These are phyloP conservation scores for Pyrochroa serraticornis DNA, from an alignment of 2,888 invertebrate species.

Conservation along the genomic window DNA sequence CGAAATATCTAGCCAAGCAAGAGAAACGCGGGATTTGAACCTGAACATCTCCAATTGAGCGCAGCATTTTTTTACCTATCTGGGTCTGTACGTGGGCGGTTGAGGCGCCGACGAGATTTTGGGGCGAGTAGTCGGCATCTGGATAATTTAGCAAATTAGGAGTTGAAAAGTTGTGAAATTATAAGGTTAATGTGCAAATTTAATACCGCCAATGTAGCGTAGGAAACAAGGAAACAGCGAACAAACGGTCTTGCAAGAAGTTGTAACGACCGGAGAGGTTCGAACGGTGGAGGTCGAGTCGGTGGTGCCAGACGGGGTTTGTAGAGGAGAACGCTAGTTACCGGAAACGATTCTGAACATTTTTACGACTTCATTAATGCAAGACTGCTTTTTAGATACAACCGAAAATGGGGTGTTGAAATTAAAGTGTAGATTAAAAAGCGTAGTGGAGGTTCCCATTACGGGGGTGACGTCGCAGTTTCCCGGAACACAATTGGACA, in stretches of 20 bases:
- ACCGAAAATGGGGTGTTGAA: constrained; percentile 58
- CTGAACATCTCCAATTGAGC: no score
- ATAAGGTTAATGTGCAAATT: constrained; percentile 28
- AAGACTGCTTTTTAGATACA: constrained; percentile 51
- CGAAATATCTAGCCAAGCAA: no score
- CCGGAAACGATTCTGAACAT: constrained; percentile 44
- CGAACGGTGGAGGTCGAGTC: constrained; percentile 29
- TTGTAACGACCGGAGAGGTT: constrained; percentile 30
- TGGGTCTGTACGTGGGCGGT: no score
- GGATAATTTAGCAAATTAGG: constrained; percentile 23
- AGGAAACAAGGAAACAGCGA: constrained; percentile 21
- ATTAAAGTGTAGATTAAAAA: constrained; percentile 59
- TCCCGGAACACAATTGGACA: constrained; percentile 52
- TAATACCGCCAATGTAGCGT: constrained; percentile 25
- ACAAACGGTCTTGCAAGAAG: constrained; percentile 32
- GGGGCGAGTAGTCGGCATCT: constrained; percentile 8
- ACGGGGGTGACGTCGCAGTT: constrained; percentile 37
- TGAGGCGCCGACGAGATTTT: no score
- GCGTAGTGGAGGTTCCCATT: constrained; percentile 46
- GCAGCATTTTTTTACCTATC: no score
- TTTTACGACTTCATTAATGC: constrained; percentile 58
- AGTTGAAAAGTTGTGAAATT: constrained; percentile 24
- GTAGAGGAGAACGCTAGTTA: constrained; percentile 20
- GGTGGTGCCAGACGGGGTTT: constrained; percentile 10
- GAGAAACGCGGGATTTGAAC: no score